These are phyloP conservation scores for Acleris laterana DNA, from an alignment of 2,888 invertebrate species.

Conservation along the genomic window DNA sequence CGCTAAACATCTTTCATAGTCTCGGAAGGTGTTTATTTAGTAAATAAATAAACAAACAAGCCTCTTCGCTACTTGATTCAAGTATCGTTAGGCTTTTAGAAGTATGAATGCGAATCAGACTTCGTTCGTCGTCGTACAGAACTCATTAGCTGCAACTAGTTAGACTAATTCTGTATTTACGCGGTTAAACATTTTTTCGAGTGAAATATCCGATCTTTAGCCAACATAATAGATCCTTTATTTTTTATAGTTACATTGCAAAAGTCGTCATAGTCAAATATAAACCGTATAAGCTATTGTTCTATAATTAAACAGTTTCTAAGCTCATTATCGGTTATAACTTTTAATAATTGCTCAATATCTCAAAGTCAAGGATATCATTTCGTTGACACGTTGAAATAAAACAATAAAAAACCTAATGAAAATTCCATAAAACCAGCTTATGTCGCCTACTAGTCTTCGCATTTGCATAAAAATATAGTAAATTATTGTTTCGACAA, in stretches of 20 bases:
- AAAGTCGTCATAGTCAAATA: not conserved
- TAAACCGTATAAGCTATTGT: not conserved
- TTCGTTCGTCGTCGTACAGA: too few species aligned
- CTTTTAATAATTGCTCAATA: slow-evolving; percentile 29
- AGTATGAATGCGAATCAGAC: too few species aligned
- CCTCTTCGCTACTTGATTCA: slow-evolving; percentile 7
- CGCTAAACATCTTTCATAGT: too few species aligned
- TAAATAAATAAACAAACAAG: slow-evolving; percentile 7
- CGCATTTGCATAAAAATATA: slow-evolving; percentile 68
- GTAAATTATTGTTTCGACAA: slow-evolving; percentile 80
- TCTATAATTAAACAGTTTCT: slow-evolving; percentile 3
- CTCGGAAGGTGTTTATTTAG: too few species aligned
- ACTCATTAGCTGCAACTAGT: too few species aligned
- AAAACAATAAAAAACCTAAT: slow-evolving; percentile 73
- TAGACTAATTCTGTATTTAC: too few species aligned
- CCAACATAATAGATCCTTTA: too few species aligned
- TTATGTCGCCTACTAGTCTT: slow-evolving; percentile 68
- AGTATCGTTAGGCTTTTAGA: too few species aligned
- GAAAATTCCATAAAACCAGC: slow-evolving; percentile 77
- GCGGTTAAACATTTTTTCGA: too few species aligned
- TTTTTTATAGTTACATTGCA: not conserved
- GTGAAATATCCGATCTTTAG: too few species aligned
- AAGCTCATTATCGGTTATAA: slow-evolving; percentile 18
- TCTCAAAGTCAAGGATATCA: slow-evolving; percentile 41
- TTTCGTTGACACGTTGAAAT: slow-evolving; percentile 57